Evolutionary conservation across 2,888 invertebrate genomes (phyloP).

Genomic region (Chaitophorus viminalis): DNA sequence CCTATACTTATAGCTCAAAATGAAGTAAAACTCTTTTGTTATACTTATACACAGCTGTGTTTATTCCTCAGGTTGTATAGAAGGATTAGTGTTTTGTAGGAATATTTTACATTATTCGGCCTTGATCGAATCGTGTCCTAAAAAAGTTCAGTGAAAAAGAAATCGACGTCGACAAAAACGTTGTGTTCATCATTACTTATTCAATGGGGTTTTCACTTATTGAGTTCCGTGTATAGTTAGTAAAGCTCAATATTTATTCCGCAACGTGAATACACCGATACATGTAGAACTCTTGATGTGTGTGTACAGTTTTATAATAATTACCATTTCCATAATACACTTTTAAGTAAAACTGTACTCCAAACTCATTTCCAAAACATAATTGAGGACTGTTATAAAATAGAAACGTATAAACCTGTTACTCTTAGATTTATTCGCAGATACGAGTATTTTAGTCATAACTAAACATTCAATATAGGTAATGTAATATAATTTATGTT

Average conservation of each 20-base stretch:
- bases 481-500: slow-evolving; percentile 1
- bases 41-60: background rate
- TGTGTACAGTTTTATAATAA: background rate
- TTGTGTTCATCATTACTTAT: slow-evolving; percentile 21
- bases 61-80: slow-evolving; percentile 8
- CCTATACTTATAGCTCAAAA: background rate
- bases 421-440: background rate
- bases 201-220: slow-evolving; percentile 5
- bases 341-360: background rate
- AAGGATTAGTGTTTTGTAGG: background rate
- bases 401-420: background rate
- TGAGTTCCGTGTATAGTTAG: background rate
- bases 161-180: slow-evolving; percentile 8
- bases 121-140: background rate
- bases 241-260: slow-evolving; percentile 5
- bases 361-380: background rate
- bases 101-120: background rate
- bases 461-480: background rate
- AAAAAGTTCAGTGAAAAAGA: background rate
- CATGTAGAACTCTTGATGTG: background rate
- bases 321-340: background rate
- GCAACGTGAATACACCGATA: background rate
- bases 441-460: background rate
- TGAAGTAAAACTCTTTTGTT: background rate
- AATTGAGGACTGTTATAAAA: background rate